Evolutionary conservation across 2,113 vertebrate species (phyloP), one percentile per base, ranked within the genome.

Genomic region (Aspiorhynchus laticeps): DNA sequence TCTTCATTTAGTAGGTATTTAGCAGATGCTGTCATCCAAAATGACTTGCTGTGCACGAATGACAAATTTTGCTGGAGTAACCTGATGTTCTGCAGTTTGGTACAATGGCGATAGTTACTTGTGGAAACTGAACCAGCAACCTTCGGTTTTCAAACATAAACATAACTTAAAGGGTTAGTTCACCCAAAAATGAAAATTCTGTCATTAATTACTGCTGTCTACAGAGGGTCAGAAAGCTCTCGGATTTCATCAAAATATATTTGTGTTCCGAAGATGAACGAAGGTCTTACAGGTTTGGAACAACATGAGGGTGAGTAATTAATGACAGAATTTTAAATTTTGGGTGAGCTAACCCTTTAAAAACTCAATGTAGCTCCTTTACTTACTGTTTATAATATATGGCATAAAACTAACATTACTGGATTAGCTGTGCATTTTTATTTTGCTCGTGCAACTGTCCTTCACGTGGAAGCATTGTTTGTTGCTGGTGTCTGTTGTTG

Each of bases 401-500:
- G 31, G 21, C 11, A 21, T 78, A 38, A 59, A 80, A 21, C 31
- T 36, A 41, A 36, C 36, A n/a, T 41, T n/a, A n/a, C 2, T 74
- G 21, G 10, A 67, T 43, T 28, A 65, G 36, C 61, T 67, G 61
- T 82, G 80, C 41, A 31, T 48, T 71, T 48, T 51, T 46, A 21
- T 81, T 46, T 74, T 56, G 31, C 82, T 84, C 31, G 5, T 26
- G 26, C 43, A 69, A n/a, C 19, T 84, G 48, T 48, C 41, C 17
- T 71, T 48, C n/a, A 33, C 53, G 63, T 83, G 63, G 28, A 69
- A 69, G 10, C 63, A 36, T 51, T 83, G 43, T 83, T 83, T 83
- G 80, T 24, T 51, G 80, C 43, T 51, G 63, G 33, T 65, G 59
- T 69, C 59, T 2, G 12, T 46, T 75, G 43, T 77, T 53, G 24